phyloP scores from a whole-genome alignment of 2,113 vertebrate genomes.

The Corydoras sp. region DNA sequence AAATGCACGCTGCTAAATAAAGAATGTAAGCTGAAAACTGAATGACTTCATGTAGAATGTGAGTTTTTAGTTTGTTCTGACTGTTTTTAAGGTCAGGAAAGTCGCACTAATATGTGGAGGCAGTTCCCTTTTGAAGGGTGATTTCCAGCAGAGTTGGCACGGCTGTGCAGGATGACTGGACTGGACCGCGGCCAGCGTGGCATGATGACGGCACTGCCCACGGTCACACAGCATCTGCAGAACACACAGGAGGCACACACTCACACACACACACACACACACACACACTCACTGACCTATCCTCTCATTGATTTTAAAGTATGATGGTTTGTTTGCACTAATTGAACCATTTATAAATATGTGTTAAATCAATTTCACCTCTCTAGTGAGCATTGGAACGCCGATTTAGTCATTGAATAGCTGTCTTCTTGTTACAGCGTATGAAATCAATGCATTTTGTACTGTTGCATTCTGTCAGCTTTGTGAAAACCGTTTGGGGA shows the following conservation, averaged over 20 bases:
- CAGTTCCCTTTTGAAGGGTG: constrained; percentile 34
- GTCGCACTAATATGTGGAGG: constrained; percentile 1
- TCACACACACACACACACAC: constrained; percentile 31
- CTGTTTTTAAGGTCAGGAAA: background rate
- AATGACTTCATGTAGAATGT: too few species aligned
- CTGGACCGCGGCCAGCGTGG: background rate
- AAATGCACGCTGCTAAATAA: background rate
- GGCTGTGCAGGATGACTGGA: constrained; percentile 26
- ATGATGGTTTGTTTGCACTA: background rate
- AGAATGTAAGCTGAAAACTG: too few species aligned
- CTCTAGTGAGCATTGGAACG: too few species aligned
- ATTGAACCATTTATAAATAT: too few species aligned
- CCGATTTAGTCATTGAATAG: too few species aligned
- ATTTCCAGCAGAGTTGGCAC: constrained; percentile 38
- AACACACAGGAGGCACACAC: constrained; percentile 22
- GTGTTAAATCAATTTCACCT: too few species aligned
- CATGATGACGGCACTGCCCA: constrained; percentile 25
- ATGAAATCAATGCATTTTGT: too few species aligned
- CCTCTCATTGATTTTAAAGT: background rate
- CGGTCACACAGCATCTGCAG: constrained; percentile 16
- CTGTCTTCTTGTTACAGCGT: too few species aligned
- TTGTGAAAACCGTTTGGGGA: too few species aligned
- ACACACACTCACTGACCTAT: constrained; percentile 19
- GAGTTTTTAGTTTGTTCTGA: too few species aligned
- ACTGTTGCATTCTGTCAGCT: too few species aligned